Percentiles rank a stretch among this genome's conserved stretches.
phyloP scores from a whole-genome alignment of 2,797 vertebrate genomes.

The Antrozous pallidus region DNA sequence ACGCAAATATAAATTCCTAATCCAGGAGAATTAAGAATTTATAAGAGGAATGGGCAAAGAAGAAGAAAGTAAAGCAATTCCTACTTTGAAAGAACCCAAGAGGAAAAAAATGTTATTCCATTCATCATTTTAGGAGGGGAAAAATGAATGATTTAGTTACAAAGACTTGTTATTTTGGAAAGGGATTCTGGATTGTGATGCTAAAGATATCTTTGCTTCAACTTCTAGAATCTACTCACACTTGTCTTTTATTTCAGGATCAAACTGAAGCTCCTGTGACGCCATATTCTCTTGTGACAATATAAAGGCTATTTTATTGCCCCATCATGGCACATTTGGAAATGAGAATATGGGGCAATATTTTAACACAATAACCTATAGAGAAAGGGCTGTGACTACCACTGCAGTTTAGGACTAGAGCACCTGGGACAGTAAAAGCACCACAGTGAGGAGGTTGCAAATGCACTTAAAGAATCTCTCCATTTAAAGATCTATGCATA shows the following conservation, averaged over 20 bases:
- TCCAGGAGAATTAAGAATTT: too few species aligned
- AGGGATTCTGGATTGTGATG: neutral
- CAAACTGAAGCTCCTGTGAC: neutral
- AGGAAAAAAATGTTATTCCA: neutral
- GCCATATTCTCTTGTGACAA: neutral
- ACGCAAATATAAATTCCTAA: neutral
- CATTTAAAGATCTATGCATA: neutral
- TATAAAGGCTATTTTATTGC: neutral
- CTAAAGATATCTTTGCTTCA: neutral
- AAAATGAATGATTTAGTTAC: neutral
- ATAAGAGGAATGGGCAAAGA: neutral
- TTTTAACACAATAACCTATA: neutral
- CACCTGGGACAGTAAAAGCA: neutral
- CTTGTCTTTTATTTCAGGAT: neutral
- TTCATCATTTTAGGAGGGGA: neutral
- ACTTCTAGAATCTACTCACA: neutral
- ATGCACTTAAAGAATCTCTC: neutral
- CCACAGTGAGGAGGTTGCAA: neutral
- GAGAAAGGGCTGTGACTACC: neutral
- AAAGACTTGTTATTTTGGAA: neutral
- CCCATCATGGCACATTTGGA: neutral
- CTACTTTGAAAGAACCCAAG: neutral
- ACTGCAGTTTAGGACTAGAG: rapidly evolving
- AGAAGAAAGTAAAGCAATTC: neutral
- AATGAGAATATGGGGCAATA: neutral